These are phyloP conservation scores for Pyrochroa serraticornis DNA, from an alignment of 2,888 invertebrate species.

Conservation along the genomic window DNA sequence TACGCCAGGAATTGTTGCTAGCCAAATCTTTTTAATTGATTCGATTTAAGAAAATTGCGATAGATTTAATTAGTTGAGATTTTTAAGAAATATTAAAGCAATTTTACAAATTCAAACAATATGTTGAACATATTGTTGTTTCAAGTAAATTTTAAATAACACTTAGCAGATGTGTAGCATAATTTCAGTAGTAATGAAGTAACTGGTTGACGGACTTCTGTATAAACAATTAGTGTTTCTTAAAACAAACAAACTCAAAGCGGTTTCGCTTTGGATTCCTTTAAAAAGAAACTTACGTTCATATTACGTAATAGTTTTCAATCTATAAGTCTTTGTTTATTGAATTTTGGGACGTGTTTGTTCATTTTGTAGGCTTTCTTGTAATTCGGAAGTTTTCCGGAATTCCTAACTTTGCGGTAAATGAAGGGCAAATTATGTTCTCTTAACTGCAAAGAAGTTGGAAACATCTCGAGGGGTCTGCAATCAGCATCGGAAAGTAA, in stretches of 20 bases:
- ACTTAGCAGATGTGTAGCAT: no score
- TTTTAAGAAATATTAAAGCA: no score
- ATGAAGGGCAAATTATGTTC: slow-evolving; percentile 22
- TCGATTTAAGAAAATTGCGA: no score
- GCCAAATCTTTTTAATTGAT: no score
- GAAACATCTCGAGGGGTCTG: slow-evolving; percentile 20
- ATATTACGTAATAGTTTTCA: neutral
- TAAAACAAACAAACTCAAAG: slow-evolving; percentile 4
- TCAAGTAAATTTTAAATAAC: no score
- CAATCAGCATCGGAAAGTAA: slow-evolving; percentile 56
- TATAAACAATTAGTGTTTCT: neutral
- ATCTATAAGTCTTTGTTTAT: no score
- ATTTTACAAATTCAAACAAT: no score
- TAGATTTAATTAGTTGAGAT: no score
- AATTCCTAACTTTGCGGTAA: slow-evolving; percentile 13
- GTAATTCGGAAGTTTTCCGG: slow-evolving; percentile 2
- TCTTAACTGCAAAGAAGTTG: slow-evolving; percentile 25
- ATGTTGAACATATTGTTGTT: no score
- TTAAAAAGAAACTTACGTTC: neutral
- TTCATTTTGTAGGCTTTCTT: neutral
- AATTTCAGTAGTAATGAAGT: no score
- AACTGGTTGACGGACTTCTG: neutral
- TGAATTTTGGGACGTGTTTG: no score
- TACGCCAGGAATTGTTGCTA: no score
- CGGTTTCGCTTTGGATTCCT: slow-evolving; percentile 2